Evolutionary conservation across 2,888 invertebrate genomes (phyloP).

Genomic region (Listrodromus nycthemerus): DNA sequence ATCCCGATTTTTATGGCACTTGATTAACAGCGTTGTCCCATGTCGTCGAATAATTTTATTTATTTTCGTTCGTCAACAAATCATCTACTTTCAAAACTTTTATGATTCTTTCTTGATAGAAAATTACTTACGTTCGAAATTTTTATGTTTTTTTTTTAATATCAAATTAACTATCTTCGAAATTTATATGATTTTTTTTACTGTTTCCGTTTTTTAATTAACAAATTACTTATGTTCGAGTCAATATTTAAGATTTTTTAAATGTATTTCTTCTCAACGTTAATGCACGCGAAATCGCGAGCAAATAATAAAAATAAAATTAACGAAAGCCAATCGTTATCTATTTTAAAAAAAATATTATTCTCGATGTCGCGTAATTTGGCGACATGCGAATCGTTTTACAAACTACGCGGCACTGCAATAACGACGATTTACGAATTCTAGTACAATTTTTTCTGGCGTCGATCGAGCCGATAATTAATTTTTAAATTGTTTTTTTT

Average conservation of each 20-base stretch:
- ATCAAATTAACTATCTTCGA: not conserved
- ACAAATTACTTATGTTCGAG: not conserved
- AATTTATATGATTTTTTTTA: not conserved
- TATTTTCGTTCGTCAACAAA: not conserved
- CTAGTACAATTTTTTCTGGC: constrained; percentile 20
- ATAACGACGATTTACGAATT: constrained; percentile 16
- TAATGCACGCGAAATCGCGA: not conserved
- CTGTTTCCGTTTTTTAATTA: not conserved
- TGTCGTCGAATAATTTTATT: not conserved
- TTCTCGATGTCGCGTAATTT: not conserved
- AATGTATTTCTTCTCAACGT: constrained; percentile 20
- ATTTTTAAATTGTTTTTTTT: not conserved
- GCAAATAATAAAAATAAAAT: constrained; percentile 11
- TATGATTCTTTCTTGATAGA: not conserved
- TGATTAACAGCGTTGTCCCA: not conserved
- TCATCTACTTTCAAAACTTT: not conserved
- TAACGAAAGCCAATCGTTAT: constrained; percentile 32
- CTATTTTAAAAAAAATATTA: constrained; percentile 36
- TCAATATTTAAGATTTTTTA: not conserved
- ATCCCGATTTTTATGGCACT: constrained; percentile 28
- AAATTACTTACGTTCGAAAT: not conserved
- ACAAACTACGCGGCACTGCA: constrained; percentile 1
- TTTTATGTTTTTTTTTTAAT: not conserved
- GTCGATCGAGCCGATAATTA: constrained; percentile 5
- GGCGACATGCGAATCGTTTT: constrained; percentile 8